Evolutionary conservation across 2,888 invertebrate genomes (phyloP).

Genomic region (Carcina quercana): DNA sequence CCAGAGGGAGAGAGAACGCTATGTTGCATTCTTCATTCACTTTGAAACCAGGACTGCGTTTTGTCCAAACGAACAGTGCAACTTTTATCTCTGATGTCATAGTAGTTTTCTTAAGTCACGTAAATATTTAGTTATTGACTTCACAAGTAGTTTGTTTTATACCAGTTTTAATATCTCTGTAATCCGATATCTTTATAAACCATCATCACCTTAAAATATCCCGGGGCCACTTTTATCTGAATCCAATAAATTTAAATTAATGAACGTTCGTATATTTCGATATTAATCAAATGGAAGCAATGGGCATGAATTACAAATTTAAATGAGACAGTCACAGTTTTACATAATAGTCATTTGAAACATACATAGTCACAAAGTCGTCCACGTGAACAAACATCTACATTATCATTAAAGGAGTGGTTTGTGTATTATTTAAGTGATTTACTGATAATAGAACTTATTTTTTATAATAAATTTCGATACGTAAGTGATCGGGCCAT

Average conservation of each 20-base stretch:
- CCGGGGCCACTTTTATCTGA: slow-evolving; percentile 8
- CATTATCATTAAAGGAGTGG: slow-evolving; percentile 62
- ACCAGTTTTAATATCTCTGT: too few species aligned
- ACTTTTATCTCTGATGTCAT: too few species aligned
- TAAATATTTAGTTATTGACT: too few species aligned
- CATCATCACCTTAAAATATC: slow-evolving; percentile 7
- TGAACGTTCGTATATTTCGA: slow-evolving; percentile 20
- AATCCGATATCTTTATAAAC: too few species aligned
- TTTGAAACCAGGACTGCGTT: too few species aligned
- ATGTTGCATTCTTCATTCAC: too few species aligned
- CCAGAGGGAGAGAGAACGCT: too few species aligned
- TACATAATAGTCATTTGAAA: slow-evolving; percentile 53
- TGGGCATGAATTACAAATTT: slow-evolving; percentile 43
- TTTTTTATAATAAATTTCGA: slow-evolving; percentile 55
- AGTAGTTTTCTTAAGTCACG: too few species aligned
- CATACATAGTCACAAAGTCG: slow-evolving; percentile 61
- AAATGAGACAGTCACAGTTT: slow-evolving; percentile 38
- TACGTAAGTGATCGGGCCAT: slow-evolving; percentile 67
- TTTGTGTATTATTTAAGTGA: slow-evolving; percentile 61
- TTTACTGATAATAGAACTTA: slow-evolving; percentile 50
- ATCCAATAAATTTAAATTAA: slow-evolving; percentile 20
- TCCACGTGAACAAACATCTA: slow-evolving; percentile 53
- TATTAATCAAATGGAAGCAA: slow-evolving; percentile 28
- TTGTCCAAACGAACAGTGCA: too few species aligned
- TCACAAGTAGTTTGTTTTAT: too few species aligned